Conservation (phyloP, 2,888 invertebrate genomes). For the Marronus borbonicus region DNA sequence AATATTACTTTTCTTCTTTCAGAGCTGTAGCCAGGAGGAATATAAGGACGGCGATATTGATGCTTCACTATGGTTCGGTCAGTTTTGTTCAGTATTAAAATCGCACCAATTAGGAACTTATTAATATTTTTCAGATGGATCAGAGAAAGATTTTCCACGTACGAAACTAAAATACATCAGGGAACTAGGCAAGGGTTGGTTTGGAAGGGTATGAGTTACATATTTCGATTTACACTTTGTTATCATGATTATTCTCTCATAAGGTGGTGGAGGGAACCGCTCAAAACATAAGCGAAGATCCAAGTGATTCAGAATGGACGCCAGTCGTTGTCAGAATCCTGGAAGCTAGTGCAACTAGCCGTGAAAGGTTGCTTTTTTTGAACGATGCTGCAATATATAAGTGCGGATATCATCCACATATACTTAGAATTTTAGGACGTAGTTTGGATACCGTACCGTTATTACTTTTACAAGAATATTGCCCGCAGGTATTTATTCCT, state of each 20-base stretch:
- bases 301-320: constrained; percentile 66
- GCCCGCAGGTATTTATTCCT: constrained; percentile 70
- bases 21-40: constrained; percentile 65
- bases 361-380: constrained; percentile 84
- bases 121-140: constrained; percentile 67
- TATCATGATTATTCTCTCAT: background rate
- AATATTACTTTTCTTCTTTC: constrained; percentile 53
- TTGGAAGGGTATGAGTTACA: constrained; percentile 76
- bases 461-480: constrained; percentile 84
- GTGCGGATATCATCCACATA: constrained; percentile 80
- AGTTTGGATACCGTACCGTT: constrained; percentile 87
- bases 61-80: constrained; percentile 71
- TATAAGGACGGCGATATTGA: constrained; percentile 67
- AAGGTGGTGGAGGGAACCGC: constrained; percentile 87
- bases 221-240: constrained; percentile 44
- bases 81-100: constrained; percentile 58
- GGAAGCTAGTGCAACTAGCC: constrained; percentile 82
- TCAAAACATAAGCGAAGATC: constrained; percentile 69
- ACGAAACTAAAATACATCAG: constrained; percentile 85
- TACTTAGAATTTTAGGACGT: constrained; percentile 81
- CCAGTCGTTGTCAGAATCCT: constrained; percentile 87
- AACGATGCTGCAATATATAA: constrained; percentile 83
- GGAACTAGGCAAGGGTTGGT: constrained; percentile 89
- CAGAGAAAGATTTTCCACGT: constrained; percentile 79
- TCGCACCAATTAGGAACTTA: constrained; percentile 3